phyloP scores from a whole-genome alignment of 2,797 vertebrate genomes.

The Decapterus maruadsi region DNA sequence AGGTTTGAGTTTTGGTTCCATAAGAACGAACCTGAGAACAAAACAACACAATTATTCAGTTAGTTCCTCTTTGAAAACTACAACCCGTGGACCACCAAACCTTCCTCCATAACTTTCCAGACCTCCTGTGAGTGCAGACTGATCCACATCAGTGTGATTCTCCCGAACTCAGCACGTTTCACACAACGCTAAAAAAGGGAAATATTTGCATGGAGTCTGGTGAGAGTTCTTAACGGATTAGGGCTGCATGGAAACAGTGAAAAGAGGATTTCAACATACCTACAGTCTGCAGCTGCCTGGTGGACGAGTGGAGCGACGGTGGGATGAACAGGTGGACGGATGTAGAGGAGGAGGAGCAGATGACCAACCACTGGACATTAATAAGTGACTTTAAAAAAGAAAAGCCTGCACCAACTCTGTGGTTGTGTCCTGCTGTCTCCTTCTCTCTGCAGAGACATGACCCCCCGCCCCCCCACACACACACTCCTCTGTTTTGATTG shows the following conservation, averaged over 20 bases:
- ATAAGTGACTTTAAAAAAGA: conserved; percentile 23
- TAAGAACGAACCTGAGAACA: conserved; percentile 24
- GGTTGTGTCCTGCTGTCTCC: neutral
- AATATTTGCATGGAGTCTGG: conserved; percentile 54
- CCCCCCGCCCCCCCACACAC: no score
- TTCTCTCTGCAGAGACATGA: neutral
- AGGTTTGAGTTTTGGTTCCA: neutral
- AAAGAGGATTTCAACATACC: conserved; percentile 63
- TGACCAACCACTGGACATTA: conserved; percentile 8
- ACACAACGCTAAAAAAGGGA: conserved; percentile 24
- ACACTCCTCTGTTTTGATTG: conserved; percentile 25
- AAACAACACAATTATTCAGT: neutral
- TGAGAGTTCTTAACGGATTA: conserved; percentile 74
- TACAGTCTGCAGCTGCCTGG: conserved; percentile 39
- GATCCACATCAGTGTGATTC: neutral
- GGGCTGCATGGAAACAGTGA: conserved; percentile 7
- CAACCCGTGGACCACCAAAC: neutral
- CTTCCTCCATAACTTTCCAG: neutral
- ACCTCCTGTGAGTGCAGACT: neutral
- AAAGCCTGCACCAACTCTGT: no score
- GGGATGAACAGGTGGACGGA: neutral
- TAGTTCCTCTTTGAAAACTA: neutral
- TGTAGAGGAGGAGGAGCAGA: neutral
- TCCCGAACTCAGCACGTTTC: neutral
- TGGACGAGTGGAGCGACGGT: neutral